Evolutionary conservation across 1,140 invertebrate genomes (phyloP).

Genomic region (Trigoniulus corallinus): DNA sequence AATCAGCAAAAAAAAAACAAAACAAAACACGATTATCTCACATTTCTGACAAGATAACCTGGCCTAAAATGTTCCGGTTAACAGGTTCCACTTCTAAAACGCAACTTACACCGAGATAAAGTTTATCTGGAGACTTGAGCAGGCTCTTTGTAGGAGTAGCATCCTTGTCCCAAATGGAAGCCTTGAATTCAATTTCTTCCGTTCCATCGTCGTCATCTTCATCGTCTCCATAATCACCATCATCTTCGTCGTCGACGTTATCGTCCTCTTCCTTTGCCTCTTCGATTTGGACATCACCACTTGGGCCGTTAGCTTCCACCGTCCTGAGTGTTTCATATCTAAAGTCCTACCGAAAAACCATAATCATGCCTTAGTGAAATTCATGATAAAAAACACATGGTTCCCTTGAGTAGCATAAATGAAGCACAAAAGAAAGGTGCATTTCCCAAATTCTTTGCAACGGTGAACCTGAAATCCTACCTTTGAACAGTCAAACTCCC

Average conservation of each 20-base stretch:
- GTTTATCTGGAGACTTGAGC: constrained; percentile 34
- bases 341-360: too few species aligned
- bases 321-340: too few species aligned
- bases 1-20: constrained; percentile 13
- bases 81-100: too few species aligned
- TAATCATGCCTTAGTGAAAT: constrained; percentile 16
- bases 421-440: neutral
- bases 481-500: constrained; percentile 6
- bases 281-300: too few species aligned
- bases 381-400: too few species aligned
- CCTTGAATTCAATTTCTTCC: constrained; percentile 32
- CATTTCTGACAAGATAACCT: neutral
- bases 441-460: too few species aligned
- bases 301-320: too few species aligned
- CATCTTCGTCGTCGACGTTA: neutral
- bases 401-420: too few species aligned
- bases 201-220: constrained; percentile 22
- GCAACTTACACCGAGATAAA: constrained; percentile 8
- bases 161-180: constrained; percentile 37
- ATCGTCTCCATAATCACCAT: constrained; percentile 17
- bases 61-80: too few species aligned
- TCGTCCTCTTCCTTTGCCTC: neutral
- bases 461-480: too few species aligned
- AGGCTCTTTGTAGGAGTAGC: constrained; percentile 36
- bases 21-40: neutral